Conservation (phyloP, 2,113 vertebrate species). For the Donacobius atricapilla region DNA sequence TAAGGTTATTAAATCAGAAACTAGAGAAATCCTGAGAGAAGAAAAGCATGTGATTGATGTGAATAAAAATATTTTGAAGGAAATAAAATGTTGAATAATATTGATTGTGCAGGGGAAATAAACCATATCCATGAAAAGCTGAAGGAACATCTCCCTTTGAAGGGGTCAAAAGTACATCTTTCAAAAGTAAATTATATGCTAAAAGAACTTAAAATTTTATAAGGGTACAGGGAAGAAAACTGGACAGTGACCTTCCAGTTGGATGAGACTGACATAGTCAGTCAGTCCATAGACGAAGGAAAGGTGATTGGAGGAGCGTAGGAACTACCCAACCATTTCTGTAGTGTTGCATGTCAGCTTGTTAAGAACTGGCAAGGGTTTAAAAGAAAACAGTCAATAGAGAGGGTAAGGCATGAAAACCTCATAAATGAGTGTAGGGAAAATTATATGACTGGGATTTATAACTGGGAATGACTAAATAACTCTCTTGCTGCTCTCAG, state of each 20-base stretch:
- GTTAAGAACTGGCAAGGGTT: not conserved
- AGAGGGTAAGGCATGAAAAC: not conserved
- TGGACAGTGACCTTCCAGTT: not conserved
- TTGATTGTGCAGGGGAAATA: not conserved
- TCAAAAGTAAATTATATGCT: not conserved
- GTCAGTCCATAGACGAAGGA: too few species aligned
- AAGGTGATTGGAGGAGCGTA: not conserved
- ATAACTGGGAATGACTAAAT: not conserved
- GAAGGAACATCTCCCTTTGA: not conserved
- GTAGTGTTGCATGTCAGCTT: not conserved
- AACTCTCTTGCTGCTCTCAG: not conserved
- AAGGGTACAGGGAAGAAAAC: not conserved
- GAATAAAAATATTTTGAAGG: not conserved
- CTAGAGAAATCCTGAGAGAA: not conserved
- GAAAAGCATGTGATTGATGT: not conserved
- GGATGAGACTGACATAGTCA: not conserved
- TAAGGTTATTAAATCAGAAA: slow-evolving; percentile 23
- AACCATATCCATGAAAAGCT: not conserved
- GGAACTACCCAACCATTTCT: not conserved
- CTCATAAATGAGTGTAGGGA: not conserved
- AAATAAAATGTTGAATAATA: not conserved
- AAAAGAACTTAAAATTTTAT: not conserved
- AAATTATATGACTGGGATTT: not conserved
- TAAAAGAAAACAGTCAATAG: not conserved
- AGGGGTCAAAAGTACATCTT: not conserved